Base-by-base conservation (phyloP, 2,797 vertebrate species). In the Lindbergichthys nudifrons region DNA sequence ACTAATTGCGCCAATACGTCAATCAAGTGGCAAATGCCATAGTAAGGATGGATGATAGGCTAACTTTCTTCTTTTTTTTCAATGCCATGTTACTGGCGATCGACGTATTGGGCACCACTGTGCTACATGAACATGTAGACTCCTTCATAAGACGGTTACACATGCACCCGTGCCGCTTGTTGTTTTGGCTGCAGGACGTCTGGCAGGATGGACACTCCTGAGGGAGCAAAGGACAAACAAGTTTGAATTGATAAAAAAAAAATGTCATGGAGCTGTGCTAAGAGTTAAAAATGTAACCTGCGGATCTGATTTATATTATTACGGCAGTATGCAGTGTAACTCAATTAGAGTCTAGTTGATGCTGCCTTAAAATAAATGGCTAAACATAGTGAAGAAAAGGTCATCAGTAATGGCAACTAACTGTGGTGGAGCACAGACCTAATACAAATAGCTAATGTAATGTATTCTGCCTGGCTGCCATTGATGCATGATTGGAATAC, bases 311-410 rank as follows among this genome's bases (percentile, higher is more conserved):
- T 11, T 39, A 26, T 3, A 10, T 53, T 12, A 47, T 43, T 46
- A 16, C 21, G 48, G 14, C 41, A 23, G 23, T 11, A 12, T 8
- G 6, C 32, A 41, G 26, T 61, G 52, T 48, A 18, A 48, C 26
- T 58, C 32, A 60, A 70, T 42, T 61, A 47, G 15, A 32, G 14
- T 41, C 12, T 0, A 63, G 46, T 41, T 18, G 41, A 69, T 68
- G 75, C 75, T 50, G 68, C 43, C 16, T 56, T 61, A 26, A 26
- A 26, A 4, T 13, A 43, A 52, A 45, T 63, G 39, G 15, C 13
- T 67, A 6, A 30, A 43, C 50, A 45, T 3, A 65, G 41, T 30
- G 41, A 54, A n/a, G 18, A 23, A 48, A 32, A 54, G 21, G 46
- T 15, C 0, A 15, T 51, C 16, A 11, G 11, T 21, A 15, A 12